phyloP scores from a whole-genome alignment of 2,797 vertebrate genomes.

The Chrosomus eos region DNA sequence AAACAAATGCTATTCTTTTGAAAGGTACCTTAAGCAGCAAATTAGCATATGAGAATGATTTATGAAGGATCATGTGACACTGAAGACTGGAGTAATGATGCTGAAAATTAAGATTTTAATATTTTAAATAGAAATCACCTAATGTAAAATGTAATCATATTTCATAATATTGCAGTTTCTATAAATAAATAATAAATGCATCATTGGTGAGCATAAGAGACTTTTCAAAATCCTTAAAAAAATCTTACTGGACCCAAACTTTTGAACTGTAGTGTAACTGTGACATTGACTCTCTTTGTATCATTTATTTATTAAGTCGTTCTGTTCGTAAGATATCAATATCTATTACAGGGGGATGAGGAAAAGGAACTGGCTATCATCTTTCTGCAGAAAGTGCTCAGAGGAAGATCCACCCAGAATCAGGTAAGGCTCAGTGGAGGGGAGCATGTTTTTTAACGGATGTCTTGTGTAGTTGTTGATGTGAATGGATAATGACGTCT shows the following conservation, averaged over 20 bases:
- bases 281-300: neutral
- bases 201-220: neutral
- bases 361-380: slow-evolving; percentile 87
- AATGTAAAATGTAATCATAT: neutral
- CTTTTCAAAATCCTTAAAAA: neutral
- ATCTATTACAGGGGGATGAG: slow-evolving; percentile 82
- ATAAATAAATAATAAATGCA: neutral
- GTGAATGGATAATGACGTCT: neutral
- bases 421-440: slow-evolving; percentile 63
- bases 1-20: neutral
- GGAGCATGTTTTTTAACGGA: neutral
- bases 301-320: neutral
- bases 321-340: neutral
- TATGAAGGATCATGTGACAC: neutral
- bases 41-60: neutral
- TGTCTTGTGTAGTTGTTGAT: neutral
- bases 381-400: slow-evolving; percentile 86
- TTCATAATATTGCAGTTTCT: neutral
- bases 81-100: neutral
- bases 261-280: neutral
- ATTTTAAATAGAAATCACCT: neutral
- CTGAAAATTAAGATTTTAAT: neutral
- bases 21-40: neutral
- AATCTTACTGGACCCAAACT: neutral
- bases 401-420: slow-evolving; percentile 87